Percentiles rank a stretch among this genome's conserved stretches.
Evolutionary conservation across 37 sponge, comb jelly and placozoan species (phyloP).

Genomic region (Geodia barretti): DNA sequence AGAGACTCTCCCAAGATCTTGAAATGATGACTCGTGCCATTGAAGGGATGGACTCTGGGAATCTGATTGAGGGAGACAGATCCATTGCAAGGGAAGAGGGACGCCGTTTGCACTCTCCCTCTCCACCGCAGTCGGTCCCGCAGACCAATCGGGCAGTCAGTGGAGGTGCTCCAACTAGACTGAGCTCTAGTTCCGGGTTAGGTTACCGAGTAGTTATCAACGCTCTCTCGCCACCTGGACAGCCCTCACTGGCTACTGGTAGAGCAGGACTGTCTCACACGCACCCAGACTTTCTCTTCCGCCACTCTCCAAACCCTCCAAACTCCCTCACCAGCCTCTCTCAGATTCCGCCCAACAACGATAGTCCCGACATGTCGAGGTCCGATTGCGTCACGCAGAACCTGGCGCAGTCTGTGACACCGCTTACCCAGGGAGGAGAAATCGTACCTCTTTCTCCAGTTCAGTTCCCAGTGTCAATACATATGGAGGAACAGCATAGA

Average conservation of each 20-base stretch:
- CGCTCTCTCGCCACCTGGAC: background rate
- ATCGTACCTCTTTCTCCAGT: background rate
- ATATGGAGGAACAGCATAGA: background rate
- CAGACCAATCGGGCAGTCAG: background rate
- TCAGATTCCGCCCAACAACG: background rate
- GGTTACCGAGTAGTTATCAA: background rate
- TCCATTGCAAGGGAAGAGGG: background rate
- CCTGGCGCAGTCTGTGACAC: background rate
- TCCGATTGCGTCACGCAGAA: background rate
- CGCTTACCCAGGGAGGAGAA: background rate
- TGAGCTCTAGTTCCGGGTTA: background rate
- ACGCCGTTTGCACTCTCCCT: background rate
- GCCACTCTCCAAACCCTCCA: background rate
- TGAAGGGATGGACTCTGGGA: constrained; percentile 36
- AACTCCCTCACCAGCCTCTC: background rate
- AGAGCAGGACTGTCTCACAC: background rate
- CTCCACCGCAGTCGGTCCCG: background rate
- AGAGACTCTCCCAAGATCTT: constrained; percentile 30
- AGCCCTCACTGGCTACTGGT: background rate
- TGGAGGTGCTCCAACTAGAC: background rate
- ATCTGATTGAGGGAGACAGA: background rate
- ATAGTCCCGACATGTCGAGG: background rate
- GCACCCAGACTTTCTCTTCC: background rate
- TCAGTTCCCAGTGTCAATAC: background rate
- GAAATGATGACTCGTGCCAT: constrained; percentile 50